Evolutionary conservation across 1,140 invertebrate genomes (phyloP).

Genomic region (Drosophila micromelanica): DNA sequence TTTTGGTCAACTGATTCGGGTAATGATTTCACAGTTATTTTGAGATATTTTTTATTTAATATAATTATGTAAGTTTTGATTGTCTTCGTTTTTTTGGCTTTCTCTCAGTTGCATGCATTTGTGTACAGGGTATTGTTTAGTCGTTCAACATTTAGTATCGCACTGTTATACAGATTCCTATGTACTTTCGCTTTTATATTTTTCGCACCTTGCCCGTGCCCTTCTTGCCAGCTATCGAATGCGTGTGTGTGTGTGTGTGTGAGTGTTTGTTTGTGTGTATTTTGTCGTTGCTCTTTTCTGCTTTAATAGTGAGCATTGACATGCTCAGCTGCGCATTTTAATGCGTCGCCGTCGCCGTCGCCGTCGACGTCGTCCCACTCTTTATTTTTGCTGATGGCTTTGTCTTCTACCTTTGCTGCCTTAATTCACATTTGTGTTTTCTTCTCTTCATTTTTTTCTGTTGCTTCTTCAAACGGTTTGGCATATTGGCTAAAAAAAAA

Average conservation of each 20-base stretch:
- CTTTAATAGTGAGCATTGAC: slow-evolving; percentile 75
- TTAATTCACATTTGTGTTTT: slow-evolving; percentile 39
- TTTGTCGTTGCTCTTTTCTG: slow-evolving; percentile 47
- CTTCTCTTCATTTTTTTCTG: background rate
- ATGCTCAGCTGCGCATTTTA: slow-evolving; percentile 77
- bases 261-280: background rate
- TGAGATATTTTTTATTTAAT: too few relatives aligned
- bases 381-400: slow-evolving; percentile 34
- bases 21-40: too few relatives aligned
- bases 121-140: too few relatives aligned
- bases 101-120: too few relatives aligned
- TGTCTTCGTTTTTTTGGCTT: too few relatives aligned
- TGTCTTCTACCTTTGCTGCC: slow-evolving; percentile 28
- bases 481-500: slow-evolving; percentile 31
- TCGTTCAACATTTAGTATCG: too few relatives aligned
- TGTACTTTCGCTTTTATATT: slow-evolving; percentile 74
- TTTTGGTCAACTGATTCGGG: too few relatives aligned
- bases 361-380: slow-evolving; percentile 9
- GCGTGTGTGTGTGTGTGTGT: slow-evolving; percentile 9
- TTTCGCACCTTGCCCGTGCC: slow-evolving; percentile 35
- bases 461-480: slow-evolving; percentile 40
- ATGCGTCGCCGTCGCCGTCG: slow-evolving; percentile 56
- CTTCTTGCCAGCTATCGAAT: slow-evolving; percentile 26
- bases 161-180: slow-evolving; percentile 62
- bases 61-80: too few relatives aligned